Conservation (phyloP, 2,888 invertebrate genomes). For the Microctonus hyperodae region DNA sequence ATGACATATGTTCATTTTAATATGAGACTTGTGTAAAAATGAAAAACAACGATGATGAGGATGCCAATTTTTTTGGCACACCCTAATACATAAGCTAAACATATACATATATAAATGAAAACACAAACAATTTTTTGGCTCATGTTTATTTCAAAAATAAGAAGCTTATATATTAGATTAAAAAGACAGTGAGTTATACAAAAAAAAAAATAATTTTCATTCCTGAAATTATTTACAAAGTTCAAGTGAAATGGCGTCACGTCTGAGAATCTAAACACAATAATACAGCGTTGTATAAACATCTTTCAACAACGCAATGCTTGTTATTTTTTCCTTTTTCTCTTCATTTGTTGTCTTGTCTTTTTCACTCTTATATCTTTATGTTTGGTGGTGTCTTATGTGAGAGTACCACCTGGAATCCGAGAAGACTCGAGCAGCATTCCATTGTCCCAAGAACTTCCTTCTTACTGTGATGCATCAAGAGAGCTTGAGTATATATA, state of each 20-base stretch:
- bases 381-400: conserved; percentile 11
- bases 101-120: too few relatives aligned
- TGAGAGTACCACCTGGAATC: conserved; percentile 26
- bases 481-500: neutral
- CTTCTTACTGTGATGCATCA: conserved; percentile 23
- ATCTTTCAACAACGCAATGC: conserved; percentile 5
- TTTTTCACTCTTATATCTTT: conserved; percentile 22
- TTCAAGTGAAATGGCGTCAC: conserved; percentile 9
- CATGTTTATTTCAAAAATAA: neutral
- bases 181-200: neutral
- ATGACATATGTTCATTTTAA: too few relatives aligned
- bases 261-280: conserved; percentile 10
- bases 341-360: conserved; percentile 18
- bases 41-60: too few relatives aligned
- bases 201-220: neutral
- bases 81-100: too few relatives aligned
- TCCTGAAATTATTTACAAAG: neutral
- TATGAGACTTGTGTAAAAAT: too few relatives aligned
- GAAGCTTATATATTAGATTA: neutral
- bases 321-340: neutral
- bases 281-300: neutral
- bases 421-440: conserved; percentile 29
- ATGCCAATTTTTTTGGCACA: too few relatives aligned
- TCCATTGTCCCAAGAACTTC: conserved; percentile 35
- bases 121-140: too few relatives aligned